Evolutionary conservation across 2,797 vertebrate species (phyloP), one percentile per base, ranked within the genome.

Genomic region (Malacoraja senta): DNA sequence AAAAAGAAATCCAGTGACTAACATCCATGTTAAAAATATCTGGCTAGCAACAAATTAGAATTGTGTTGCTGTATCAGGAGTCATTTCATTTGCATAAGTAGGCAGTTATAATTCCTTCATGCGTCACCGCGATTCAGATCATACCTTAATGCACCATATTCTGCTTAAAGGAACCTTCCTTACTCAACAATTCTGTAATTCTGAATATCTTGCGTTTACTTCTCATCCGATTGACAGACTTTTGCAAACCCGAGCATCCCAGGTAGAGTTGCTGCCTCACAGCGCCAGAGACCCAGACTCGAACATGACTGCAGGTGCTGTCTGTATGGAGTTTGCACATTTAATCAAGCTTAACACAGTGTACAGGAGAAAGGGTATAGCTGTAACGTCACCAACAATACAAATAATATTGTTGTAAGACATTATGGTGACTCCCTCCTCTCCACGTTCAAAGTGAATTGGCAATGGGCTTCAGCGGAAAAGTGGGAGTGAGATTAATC

Each of bases 1-100:
- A n/a, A 68, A 88, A 32, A n/a, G 13, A 35, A 88, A 0, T 8
- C 32, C 61, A 88, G 61, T 32, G 61, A 88, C 61, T 65, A 65
- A 19, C 6, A 80, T 44, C 80, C 58, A 53, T 9, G 44, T 61
- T 83, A 61, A 83, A 83, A 58, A 83, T 58, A 83, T 13, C 53
- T 61, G 26, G 81, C 81, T 6, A 61, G 53, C 81, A 84, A 61
- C 81, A 84, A 84, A 84, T 38, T 79, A 79, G 78, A 79, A 79
- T 79, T 38, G 35, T 79, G 78, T 19, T 38, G 35, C 78, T 79
- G 78, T 79, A 32, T 79, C 13, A 79, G 15, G 15, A 79, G 78
- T 79, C 78, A 79, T 79, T 79, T 79, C 21, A 38, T 38, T 38
- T 19, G 78, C 78, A 79, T 79, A 1, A 10, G 32, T 78, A 78